Percentiles rank a stretch among this genome's conserved stretches.
These are phyloP conservation scores for Numida meleagris DNA, from an alignment of 2,113 vertebrate genomes.

Conservation along the genomic window DNA sequence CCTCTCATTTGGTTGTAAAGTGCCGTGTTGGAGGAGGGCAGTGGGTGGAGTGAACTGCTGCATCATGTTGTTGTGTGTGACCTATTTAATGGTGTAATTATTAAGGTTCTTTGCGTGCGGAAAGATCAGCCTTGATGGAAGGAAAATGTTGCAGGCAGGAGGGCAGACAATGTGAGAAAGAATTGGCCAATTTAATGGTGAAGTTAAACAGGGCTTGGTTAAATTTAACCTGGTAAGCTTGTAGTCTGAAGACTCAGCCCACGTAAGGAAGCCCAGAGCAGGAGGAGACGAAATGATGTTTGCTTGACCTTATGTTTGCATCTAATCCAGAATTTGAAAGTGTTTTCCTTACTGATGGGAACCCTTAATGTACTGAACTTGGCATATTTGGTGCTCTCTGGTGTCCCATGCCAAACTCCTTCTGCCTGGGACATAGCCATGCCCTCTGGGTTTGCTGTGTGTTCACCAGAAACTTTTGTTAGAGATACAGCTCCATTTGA, in stretches of 20 bases:
- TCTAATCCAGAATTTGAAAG: neutral
- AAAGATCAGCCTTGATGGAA: neutral
- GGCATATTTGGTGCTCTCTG: neutral
- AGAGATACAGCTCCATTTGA: neutral
- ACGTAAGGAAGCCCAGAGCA: neutral
- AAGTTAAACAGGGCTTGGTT: neutral
- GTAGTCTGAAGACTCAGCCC: neutral
- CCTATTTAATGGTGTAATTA: constrained; percentile 43
- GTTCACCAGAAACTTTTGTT: constrained; percentile 4
- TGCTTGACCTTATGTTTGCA: neutral
- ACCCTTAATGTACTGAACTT: neutral
- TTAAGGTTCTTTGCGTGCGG: constrained; percentile 20
- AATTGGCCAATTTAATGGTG: neutral
- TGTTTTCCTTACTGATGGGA: neutral
- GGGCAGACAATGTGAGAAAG: neutral
- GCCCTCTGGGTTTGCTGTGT: neutral
- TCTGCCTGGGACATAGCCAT: neutral
- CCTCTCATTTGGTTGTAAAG: constrained; percentile 73
- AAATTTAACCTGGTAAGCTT: neutral
- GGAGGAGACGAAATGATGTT: neutral
- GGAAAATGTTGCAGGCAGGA: neutral
- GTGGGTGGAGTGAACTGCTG: constrained; percentile 67
- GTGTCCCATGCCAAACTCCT: neutral
- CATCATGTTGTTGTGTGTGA: constrained; percentile 61
- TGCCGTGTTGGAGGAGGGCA: constrained; percentile 31